A percentile compares a stretch with the other conserved stretches of the same genome.
Conservation (phyloP, 2,113 vertebrate genomes). For the Equus quagga region DNA sequence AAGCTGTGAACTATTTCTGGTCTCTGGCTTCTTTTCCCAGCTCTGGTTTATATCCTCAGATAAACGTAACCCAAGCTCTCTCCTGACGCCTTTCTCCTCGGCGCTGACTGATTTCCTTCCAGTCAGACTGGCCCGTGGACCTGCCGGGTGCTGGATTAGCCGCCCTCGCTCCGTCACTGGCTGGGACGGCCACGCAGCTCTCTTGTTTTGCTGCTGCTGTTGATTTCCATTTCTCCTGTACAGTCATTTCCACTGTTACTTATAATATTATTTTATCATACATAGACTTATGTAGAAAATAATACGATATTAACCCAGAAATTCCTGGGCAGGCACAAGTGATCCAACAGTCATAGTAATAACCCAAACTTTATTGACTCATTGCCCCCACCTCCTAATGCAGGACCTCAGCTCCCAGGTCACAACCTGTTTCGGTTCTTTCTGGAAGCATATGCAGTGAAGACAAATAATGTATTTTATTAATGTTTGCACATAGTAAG, state of each 20-base stretch:
- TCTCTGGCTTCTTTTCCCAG: background rate
- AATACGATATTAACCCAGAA: background rate
- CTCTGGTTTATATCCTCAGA: background rate
- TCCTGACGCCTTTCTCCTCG: background rate
- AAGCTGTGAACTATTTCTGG: background rate
- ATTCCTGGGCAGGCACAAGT: background rate
- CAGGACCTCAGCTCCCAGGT: background rate
- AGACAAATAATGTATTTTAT: background rate
- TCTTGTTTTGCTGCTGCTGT: background rate
- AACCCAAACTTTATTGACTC: background rate
- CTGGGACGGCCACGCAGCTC: background rate
- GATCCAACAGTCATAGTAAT: background rate
- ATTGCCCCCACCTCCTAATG: background rate
- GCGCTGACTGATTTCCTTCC: background rate
- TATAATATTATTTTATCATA: background rate
- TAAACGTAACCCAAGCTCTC: background rate
- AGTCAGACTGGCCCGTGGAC: background rate
- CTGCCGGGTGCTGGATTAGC: background rate
- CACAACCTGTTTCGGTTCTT: background rate
- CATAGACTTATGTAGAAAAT: background rate
- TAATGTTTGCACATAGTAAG: background rate
- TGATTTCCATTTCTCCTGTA: background rate
- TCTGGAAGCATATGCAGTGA: background rate
- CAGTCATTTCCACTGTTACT: background rate
- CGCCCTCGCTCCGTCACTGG: background rate